phyloP scores from a whole-genome alignment of 2,113 vertebrate species.

The Chloropsis hardwickii region DNA sequence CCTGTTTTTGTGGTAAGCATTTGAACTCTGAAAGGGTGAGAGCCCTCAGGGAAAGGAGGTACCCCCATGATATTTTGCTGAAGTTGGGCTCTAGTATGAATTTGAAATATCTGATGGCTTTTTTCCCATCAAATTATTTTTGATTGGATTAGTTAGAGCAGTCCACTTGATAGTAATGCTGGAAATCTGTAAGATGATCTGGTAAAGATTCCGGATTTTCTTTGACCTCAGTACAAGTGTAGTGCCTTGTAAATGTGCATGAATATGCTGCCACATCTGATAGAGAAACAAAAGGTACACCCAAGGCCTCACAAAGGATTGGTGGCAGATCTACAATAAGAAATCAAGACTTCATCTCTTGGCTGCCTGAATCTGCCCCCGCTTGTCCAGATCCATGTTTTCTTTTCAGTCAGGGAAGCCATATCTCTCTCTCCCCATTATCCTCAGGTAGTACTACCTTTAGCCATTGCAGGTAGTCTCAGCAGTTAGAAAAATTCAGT shows the following conservation, averaged over 20 bases:
- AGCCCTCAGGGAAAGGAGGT: not conserved
- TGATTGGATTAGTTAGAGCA: not conserved
- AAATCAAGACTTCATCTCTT: not conserved
- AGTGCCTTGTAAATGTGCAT: not conserved
- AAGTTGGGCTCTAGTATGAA: not conserved
- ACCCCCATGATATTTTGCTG: not conserved
- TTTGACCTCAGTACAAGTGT: not conserved
- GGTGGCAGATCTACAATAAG: not conserved
- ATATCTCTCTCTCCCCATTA: rapidly evolving
- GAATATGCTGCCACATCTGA: not conserved
- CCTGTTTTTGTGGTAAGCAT: not conserved
- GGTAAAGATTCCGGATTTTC: not conserved
- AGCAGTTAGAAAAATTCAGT: not conserved
- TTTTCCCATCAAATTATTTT: not conserved
- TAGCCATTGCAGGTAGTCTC: not conserved
- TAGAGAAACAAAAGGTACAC: not conserved
- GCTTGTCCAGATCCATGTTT: not conserved
- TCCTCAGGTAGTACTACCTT: not conserved
- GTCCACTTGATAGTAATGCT: not conserved
- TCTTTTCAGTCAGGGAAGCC: not conserved
- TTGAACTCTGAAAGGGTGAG: not conserved
- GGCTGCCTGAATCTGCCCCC: not conserved
- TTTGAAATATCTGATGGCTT: not conserved
- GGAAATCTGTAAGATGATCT: not conserved
- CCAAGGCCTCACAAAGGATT: not conserved